Percentiles rank a stretch among this genome's conserved stretches.
These are phyloP conservation scores for Parasteatoda tepidariorum DNA, from an alignment of 1,140 invertebrate genomes.

Conservation along the genomic window DNA sequence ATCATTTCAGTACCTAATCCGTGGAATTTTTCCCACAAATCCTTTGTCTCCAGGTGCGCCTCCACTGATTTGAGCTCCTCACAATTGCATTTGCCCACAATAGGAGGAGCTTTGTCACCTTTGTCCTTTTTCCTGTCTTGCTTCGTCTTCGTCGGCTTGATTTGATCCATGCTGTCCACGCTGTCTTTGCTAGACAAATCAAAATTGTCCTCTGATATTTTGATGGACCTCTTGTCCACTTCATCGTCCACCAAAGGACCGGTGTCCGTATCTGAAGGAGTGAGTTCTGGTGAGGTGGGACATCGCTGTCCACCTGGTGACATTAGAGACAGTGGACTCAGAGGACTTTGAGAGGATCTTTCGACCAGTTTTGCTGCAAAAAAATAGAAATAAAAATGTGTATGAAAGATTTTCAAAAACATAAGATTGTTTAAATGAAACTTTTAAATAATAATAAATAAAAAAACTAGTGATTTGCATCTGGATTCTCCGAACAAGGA, in stretches of 20 bases:
- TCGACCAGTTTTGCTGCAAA: slow-evolving; percentile 47
- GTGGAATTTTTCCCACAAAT: slow-evolving; percentile 94
- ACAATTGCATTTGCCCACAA: slow-evolving; percentile 72
- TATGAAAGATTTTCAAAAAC: not conserved
- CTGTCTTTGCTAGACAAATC: slow-evolving; percentile 53
- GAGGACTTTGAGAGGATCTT: slow-evolving; percentile 25
- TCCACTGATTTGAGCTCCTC: slow-evolving; percentile 80
- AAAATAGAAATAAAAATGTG: not conserved
- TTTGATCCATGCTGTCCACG: slow-evolving; percentile 22
- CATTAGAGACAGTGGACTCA: slow-evolving; percentile 24
- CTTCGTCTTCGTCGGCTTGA: not conserved
- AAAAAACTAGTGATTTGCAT: too few species aligned
- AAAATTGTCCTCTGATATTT: slow-evolving; percentile 34
- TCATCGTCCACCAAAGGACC: slow-evolving; percentile 31
- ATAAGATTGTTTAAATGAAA: too few species aligned
- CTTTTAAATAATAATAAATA: too few species aligned
- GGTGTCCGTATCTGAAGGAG: slow-evolving; percentile 49
- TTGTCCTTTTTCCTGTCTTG: slow-evolving; percentile 42
- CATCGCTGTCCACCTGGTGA: slow-evolving; percentile 26
- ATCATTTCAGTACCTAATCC: slow-evolving; percentile 98
- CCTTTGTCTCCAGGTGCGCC: slow-evolving; percentile 90
- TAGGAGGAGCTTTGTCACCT: slow-evolving; percentile 37
- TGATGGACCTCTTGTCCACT: slow-evolving; percentile 21
- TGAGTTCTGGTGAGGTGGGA: slow-evolving; percentile 27
- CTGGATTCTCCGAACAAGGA: not conserved